Base-by-base conservation (phyloP, 2,113 vertebrate species). In the Pyxicephalus adspersus region DNA sequence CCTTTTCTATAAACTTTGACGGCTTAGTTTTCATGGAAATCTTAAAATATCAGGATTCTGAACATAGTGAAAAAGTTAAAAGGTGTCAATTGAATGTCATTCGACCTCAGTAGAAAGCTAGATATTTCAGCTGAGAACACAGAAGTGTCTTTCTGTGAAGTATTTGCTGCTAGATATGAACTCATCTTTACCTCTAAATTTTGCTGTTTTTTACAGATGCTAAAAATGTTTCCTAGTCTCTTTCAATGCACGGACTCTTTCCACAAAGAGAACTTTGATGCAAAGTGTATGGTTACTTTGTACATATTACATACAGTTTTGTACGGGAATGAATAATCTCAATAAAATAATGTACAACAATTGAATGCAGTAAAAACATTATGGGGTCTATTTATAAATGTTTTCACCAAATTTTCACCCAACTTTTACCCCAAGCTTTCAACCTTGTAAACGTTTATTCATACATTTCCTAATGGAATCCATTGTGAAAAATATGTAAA, bases 81-180 rank as follows among this genome's bases (percentile, higher is more conserved):
- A 67, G 64, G 77, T 50, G 75, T 77, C 75, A 65, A 77, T 68
- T 68, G 65, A 79, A 79, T 68, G 64, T 66, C 64, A 79, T 60
- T 22, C 65, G 25, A 28, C 50, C 52, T 63, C 5, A 28, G 31
- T 25, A 60, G 34, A 75, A 58, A 73, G 70, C 54, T 34, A 57
- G 20, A 63, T n/a, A 25, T 57, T 23, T 68, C 22, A 79, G 28
- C 4, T 26, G 65, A 79, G 22, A 55, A 54, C 52, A 29, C 52
- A 25, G 23, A 65, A 29, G 51, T 38, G 22, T 67, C 17, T 20
- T 34, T 77, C 51, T 45, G 15, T 57, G 28, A 57, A 66, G 13
- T 77, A 57, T 38, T 31, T 67, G 29, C 63, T 55, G 29, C 17
- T 38, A 78, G 45, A 15, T 64, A 31, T 64, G 4, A 76, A 28